Conservation (phyloP, 1,140 invertebrate genomes). For the Brachionus plicatilis region DNA sequence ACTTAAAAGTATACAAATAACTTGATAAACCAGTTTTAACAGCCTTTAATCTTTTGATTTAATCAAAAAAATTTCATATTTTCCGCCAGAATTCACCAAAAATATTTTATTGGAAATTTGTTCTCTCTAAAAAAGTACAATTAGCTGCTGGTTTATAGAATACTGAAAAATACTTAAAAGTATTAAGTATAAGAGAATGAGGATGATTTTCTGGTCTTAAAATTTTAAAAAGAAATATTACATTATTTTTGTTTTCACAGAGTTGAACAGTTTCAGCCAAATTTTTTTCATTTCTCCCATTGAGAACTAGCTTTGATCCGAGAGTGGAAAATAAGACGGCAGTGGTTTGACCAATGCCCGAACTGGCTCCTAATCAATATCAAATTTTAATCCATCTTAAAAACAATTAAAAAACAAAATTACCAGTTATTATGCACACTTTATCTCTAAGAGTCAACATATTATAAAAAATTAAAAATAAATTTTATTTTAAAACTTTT, state of each 20-base stretch:
- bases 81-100: no score
- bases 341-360: constrained; percentile 76
- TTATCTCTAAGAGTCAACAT: not conserved
- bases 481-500: not conserved
- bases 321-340: constrained; percentile 68
- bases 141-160: no score
- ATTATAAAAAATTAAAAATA: not conserved
- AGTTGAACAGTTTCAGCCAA: constrained; percentile 60
- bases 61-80: no score
- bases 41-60: no score
- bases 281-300: constrained; percentile 68
- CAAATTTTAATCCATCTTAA: not conserved
- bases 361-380: constrained; percentile 63
- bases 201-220: no score
- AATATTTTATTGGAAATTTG: no score
- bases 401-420: not conserved
- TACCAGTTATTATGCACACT: not conserved
- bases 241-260: not conserved
- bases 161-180: no score
- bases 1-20: no score
- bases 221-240: not conserved
- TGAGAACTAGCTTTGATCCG: constrained; percentile 65
- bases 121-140: no score
- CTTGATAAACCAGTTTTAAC: no score
- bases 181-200: no score